A percentile compares a stretch with the other conserved stretches of the same genome.
Evolutionary conservation across 2,797 vertebrate genomes (phyloP).

Genomic region (Synaphobranchus kaupii): DNA sequence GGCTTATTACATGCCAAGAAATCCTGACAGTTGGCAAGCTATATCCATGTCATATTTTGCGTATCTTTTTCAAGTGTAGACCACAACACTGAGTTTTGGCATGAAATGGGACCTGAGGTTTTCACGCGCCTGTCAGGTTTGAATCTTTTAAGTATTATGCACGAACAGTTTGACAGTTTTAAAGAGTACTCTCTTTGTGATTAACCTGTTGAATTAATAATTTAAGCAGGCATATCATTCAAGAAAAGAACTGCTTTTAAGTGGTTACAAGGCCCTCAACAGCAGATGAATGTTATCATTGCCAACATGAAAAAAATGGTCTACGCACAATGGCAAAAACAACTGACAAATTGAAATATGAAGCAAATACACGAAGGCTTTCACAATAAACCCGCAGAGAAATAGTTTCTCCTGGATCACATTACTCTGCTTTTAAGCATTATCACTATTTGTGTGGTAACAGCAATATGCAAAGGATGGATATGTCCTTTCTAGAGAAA

Average conservation of each 20-base stretch:
- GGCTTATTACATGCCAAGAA: conserved; percentile 4
- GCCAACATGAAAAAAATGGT: neutral
- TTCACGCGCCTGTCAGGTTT: conserved; percentile 5
- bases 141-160: conserved; percentile 15
- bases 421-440: conserved; percentile 3
- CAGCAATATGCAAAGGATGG: conserved; percentile 6
- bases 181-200: neutral
- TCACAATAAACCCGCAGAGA: neutral
- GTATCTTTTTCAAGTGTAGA: conserved; percentile 17
- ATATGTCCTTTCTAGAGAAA: conserved; percentile 6
- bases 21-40: conserved; percentile 19
- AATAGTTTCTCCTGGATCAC: neutral
- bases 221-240: conserved; percentile 9
- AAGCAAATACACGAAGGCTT: neutral
- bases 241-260: neutral
- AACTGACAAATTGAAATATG: neutral
- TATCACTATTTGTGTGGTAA: neutral
- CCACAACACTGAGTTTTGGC: conserved; percentile 18
- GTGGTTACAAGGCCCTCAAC: neutral
- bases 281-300: neutral
- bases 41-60: conserved; percentile 25
- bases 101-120: neutral
- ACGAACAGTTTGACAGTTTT: conserved; percentile 25
- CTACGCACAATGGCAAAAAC: neutral
- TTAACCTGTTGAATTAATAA: conserved; percentile 6